A percentile compares a stretch with the other conserved stretches of the same genome.
Conservation (phyloP, 2,113 vertebrate genomes). For the Hippocampus zosterae region DNA sequence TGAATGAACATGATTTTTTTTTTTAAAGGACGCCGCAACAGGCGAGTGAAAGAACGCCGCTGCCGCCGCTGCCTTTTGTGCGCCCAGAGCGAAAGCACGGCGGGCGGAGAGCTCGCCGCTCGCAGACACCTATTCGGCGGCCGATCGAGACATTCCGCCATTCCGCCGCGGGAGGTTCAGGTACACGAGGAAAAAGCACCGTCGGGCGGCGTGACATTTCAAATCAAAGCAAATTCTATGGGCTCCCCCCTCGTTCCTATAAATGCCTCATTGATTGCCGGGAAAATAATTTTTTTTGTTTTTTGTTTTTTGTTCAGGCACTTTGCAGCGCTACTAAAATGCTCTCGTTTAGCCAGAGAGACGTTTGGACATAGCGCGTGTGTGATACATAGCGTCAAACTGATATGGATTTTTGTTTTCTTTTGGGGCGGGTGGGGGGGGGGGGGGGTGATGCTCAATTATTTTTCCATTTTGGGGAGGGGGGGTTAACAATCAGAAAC, state of each 20-base stretch:
- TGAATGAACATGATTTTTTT: no score
- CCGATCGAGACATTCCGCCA: not conserved
- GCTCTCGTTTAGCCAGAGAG: not conserved
- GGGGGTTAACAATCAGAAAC: no score
- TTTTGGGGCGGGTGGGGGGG: no score
- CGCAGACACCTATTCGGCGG: not conserved
- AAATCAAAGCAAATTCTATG: slow-evolving; percentile 28
- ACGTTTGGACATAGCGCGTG: not conserved
- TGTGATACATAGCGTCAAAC: not conserved
- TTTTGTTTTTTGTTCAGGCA: not conserved
- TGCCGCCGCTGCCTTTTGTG: not conserved
- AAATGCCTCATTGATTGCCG: slow-evolving; percentile 17
- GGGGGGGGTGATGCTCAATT: not conserved
- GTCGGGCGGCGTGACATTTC: slow-evolving; percentile 42
- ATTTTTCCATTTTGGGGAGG: no score
- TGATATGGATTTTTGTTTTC: no score
- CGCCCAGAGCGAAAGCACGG: not conserved
- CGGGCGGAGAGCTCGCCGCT: not conserved
- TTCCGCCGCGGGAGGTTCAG: slow-evolving; percentile 5
- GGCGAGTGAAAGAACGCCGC: not conserved
- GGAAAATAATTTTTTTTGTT: not conserved
- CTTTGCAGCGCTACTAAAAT: not conserved
- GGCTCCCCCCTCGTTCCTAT: slow-evolving; percentile 25
- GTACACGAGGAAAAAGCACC: not conserved
- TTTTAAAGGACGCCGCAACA: no score